A percentile compares a stretch with the other conserved stretches of the same genome.
Conservation (phyloP, 2,113 vertebrate genomes). For the Tauraco erythrolophus region DNA sequence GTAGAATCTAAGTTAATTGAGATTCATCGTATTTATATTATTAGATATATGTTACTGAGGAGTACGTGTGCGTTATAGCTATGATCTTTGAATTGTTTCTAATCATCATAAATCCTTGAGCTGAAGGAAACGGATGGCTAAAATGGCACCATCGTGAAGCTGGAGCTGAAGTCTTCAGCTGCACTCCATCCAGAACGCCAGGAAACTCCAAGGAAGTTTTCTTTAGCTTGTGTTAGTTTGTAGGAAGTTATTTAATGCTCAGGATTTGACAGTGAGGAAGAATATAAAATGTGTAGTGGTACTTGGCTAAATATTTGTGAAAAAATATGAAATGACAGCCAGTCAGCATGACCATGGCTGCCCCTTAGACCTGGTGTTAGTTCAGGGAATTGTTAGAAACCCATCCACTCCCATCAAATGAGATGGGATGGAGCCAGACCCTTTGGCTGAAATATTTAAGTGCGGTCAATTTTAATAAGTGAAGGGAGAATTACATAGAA, state of each 20-base stretch:
- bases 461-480: background rate
- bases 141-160: background rate
- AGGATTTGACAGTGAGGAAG: background rate
- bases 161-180: background rate
- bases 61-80: background rate
- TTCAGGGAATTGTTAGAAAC: background rate
- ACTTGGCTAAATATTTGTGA: background rate
- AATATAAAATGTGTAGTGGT: background rate
- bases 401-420: background rate
- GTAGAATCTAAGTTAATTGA: background rate
- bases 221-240: background rate
- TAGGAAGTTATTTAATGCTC: background rate
- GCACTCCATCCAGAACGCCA: background rate
- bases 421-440: background rate
- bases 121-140: background rate
- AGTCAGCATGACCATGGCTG: background rate
- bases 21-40: background rate
- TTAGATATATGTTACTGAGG: background rate
- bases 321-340: background rate
- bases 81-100: background rate
- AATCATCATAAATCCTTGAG: background rate
- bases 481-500: background rate
- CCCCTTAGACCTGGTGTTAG: background rate
- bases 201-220: background rate
- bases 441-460: background rate